These are phyloP conservation scores for Telmatochromis sp. DNA, from an alignment of 2,113 vertebrate species.

Conservation along the genomic window DNA sequence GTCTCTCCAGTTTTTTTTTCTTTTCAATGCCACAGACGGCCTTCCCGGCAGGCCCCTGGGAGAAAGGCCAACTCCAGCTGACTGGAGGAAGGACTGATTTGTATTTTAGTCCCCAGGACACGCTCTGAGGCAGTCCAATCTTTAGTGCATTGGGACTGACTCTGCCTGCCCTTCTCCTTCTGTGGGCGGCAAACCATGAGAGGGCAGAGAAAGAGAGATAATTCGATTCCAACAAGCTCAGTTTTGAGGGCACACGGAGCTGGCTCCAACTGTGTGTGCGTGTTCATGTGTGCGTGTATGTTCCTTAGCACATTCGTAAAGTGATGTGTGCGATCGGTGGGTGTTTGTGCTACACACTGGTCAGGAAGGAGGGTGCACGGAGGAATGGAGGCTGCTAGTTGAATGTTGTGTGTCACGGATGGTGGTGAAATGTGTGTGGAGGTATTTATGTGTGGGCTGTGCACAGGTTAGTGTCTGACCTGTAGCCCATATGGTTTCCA, in stretches of 20 bases:
- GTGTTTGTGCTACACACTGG: slow-evolving; percentile 44
- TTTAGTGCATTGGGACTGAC: slow-evolving; percentile 54
- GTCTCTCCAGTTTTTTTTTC: neutral
- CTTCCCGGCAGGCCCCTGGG: slow-evolving; percentile 48
- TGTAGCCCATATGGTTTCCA: slow-evolving; percentile 16
- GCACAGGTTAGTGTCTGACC: slow-evolving; percentile 40
- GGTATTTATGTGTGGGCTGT: slow-evolving; percentile 34
- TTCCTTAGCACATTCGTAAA: neutral
- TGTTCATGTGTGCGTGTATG: neutral
- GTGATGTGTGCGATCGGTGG: slow-evolving; percentile 31
- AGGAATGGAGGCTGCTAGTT: slow-evolving; percentile 29
- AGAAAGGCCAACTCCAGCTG: slow-evolving; percentile 48
- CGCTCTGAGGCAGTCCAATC: slow-evolving; percentile 53
- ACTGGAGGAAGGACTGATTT: slow-evolving; percentile 56
- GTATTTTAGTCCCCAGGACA: slow-evolving; percentile 60
- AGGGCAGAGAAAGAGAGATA: slow-evolving; percentile 36
- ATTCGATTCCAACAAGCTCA: slow-evolving; percentile 47
- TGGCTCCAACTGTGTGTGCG: slow-evolving; percentile 4
- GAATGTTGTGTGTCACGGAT: slow-evolving; percentile 23
- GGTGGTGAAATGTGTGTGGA: slow-evolving; percentile 10
- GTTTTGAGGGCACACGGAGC: slow-evolving; percentile 25
- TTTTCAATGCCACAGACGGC: slow-evolving; percentile 48
- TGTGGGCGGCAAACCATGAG: slow-evolving; percentile 56
- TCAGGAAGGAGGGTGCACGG: neutral
- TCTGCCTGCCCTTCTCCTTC: slow-evolving; percentile 53